Conservation (phyloP, 2,797 vertebrate genomes). For the Chrosomus eos region DNA sequence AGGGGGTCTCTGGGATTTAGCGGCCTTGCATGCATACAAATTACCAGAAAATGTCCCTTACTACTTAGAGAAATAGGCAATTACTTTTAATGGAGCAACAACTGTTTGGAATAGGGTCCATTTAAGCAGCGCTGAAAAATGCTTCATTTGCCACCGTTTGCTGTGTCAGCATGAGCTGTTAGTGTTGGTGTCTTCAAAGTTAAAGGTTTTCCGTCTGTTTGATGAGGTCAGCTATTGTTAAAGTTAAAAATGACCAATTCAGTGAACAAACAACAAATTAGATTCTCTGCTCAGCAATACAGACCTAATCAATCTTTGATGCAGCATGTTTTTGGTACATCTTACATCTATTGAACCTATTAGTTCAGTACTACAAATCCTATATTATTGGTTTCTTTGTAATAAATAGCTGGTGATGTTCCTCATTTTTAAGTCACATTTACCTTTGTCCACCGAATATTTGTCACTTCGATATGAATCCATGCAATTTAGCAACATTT, state of each 20-base stretch:
- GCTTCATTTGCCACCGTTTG: constrained; percentile 20
- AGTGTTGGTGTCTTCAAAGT: constrained; percentile 22
- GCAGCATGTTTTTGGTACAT: not conserved
- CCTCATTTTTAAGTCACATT: not conserved
- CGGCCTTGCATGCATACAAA: constrained; percentile 3
- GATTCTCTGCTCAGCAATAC: not conserved
- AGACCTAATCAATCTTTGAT: not conserved
- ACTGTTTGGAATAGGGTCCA: constrained; percentile 19
- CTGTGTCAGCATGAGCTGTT: constrained; percentile 28
- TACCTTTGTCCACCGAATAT: not conserved
- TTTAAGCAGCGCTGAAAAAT: constrained; percentile 43
- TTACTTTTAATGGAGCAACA: constrained; percentile 38
- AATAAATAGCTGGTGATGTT: not conserved
- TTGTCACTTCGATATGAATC: not conserved
- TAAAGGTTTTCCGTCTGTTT: not conserved
- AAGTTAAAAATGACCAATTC: not conserved
- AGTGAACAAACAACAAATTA: not conserved
- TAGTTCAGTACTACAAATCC: not conserved
- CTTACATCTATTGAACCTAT: not conserved
- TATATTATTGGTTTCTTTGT: not conserved
- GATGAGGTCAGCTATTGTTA: constrained; percentile 6
- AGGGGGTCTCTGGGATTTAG: not conserved
- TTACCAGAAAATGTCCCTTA: constrained; percentile 7
- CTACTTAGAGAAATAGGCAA: constrained; percentile 21
- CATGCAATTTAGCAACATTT: too few relatives aligned